Conservation (phyloP, 2,797 vertebrate genomes). For the Phataginus tetradactyla region DNA sequence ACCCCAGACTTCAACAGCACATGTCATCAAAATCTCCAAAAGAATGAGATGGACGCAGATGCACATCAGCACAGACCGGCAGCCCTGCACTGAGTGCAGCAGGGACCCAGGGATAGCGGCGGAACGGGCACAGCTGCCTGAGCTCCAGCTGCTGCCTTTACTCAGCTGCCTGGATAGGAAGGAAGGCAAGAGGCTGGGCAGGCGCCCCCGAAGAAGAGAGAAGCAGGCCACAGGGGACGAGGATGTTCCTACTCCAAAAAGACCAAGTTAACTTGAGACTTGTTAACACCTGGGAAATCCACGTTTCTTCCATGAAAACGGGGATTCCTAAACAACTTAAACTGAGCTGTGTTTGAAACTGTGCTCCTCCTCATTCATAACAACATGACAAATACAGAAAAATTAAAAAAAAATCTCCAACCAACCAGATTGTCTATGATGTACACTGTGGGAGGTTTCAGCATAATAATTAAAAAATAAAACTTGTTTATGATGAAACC, state of each 20-base stretch:
- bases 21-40: not conserved
- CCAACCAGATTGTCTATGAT: slow-evolving; percentile 57
- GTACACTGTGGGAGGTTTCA: slow-evolving; percentile 58
- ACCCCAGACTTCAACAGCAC: not conserved
- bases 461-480: slow-evolving; percentile 55
- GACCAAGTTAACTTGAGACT: not conserved
- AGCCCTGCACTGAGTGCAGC: not conserved
- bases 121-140: rapidly evolving
- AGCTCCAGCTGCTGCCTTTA: not conserved
- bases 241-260: not conserved
- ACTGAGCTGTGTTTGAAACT: slow-evolving; percentile 39
- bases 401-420: not conserved
- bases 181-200: not conserved
- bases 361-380: slow-evolving; percentile 37
- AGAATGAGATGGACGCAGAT: not conserved
- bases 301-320: not conserved
- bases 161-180: not conserved
- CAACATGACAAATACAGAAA: slow-evolving; percentile 7
- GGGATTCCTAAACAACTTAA: not conserved
- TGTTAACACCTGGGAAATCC: not conserved
- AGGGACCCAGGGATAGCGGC: not conserved
- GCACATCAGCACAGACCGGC: not conserved
- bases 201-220: not conserved
- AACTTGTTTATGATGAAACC: slow-evolving; percentile 39
- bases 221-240: not conserved